Base-by-base conservation (phyloP, 2,888 invertebrate species). In the Adela reaumurella region DNA sequence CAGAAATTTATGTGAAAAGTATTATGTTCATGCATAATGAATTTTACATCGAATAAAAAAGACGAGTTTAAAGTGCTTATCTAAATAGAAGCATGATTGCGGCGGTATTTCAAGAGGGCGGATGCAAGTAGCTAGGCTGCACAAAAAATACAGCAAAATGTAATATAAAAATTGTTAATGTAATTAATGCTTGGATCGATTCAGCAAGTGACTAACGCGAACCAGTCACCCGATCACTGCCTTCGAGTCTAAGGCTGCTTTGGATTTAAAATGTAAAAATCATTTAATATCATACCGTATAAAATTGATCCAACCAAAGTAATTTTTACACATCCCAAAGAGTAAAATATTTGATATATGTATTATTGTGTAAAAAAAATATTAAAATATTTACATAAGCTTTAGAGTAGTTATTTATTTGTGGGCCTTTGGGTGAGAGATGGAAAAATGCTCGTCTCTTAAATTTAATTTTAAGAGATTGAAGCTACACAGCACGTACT, bases 311-410 rank as follows among this genome's bases (percentile, higher is more conserved):
- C 76, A n/a, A n/a, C n/a, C n/a, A 77, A 77, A 77, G 24, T 43
- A 72, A 71, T 63, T 68, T 68, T 68, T 65, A 68, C 60, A 68
- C 65, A 65, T 68, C 70, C 77, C 77, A 78, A 77, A 78, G 77
- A 77, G 62, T 74, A 74, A 70, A 68, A 69, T 69, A 67, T 73
- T 69, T 64, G 64, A 67, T 64, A 66, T 35, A 35, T 77, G 76
- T 78, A 77, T 73, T 74, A 74, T 74, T 77, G 72, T 78, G 71
- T 68, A 76, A 71, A 73, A 76, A 71, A 73, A 63, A 69, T 64
- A 65, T 45, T 47, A 20, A 45, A 18, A 67, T 73, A 71, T 73
- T 68, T 72, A 74, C 67, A 58, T 76, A n/a, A n/a, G n/a, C 77
- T 70, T 71, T 72, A 74, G 70, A 54, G 64, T 76, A 76, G 70